These are phyloP conservation scores for Sylvicola cinctus DNA, from an alignment of 2,888 invertebrate genomes.

Conservation along the genomic window DNA sequence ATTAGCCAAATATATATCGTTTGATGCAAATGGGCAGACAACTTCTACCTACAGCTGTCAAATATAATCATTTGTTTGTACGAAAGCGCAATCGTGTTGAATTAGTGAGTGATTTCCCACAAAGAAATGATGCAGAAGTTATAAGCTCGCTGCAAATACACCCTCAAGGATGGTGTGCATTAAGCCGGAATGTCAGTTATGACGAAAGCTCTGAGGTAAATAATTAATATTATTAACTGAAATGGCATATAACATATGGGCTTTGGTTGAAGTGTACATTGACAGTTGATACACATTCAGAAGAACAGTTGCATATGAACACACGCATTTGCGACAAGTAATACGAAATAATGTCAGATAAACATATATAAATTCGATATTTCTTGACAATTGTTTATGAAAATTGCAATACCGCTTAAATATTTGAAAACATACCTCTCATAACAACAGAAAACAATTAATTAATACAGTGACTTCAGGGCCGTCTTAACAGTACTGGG, in stretches of 20 bases:
- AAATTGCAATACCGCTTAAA: no score
- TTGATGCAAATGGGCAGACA: constrained; percentile 75
- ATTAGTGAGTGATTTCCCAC: constrained; percentile 76
- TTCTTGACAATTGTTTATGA: no score
- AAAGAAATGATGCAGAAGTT: constrained; percentile 69
- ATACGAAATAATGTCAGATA: no score
- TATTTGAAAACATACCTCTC: no score
- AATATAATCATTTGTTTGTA: constrained; percentile 65
- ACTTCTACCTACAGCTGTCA: constrained; percentile 56
- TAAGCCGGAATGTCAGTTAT: constrained; percentile 71
- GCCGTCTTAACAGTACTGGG: no score
- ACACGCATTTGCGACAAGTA: no score
- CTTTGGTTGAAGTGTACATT: no score
- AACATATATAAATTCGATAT: no score
- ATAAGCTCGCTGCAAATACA: constrained; percentile 79
- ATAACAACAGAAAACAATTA: no score
- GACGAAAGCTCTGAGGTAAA: constrained; percentile 67
- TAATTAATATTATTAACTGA: constrained; percentile 1
- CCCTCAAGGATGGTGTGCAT: constrained; percentile 74
- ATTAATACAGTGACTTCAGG: no score
- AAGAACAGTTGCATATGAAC: no score
- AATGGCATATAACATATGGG: not conserved
- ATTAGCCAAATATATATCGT: constrained; percentile 71
- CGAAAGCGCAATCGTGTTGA: constrained; percentile 66
- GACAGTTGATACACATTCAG: no score